Evolutionary conservation across 2,113 vertebrate genomes (phyloP).

Genomic region (Brachyhypopomus gauderio): DNA sequence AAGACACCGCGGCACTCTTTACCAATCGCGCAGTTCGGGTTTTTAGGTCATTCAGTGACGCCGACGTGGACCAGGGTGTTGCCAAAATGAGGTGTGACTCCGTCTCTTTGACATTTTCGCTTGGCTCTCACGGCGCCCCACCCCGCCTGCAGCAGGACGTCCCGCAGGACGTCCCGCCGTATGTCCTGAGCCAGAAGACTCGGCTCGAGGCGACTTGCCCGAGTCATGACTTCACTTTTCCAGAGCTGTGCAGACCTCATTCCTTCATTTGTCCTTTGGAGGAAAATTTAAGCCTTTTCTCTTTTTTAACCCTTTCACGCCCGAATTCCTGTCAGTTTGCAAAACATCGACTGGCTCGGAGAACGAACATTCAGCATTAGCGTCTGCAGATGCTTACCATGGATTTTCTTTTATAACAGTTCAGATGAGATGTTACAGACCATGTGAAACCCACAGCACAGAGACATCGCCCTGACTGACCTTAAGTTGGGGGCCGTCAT

Average conservation of each 20-base stretch:
- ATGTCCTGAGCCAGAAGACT: constrained; percentile 35
- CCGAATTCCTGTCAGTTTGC: too few species aligned
- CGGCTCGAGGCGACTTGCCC: constrained; percentile 35
- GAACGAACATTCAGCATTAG: too few species aligned
- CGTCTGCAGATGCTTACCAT: too few species aligned
- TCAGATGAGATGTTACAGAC: background rate
- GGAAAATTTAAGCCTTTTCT: constrained; percentile 12
- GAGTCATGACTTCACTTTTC: constrained; percentile 53
- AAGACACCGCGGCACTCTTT: background rate
- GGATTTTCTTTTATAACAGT: background rate
- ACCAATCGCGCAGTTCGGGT: background rate
- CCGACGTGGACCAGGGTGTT: constrained; percentile 14
- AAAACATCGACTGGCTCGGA: too few species aligned
- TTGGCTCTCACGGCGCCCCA: constrained; percentile 3
- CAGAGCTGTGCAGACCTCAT: constrained; percentile 24
- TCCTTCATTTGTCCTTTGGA: constrained; percentile 1
- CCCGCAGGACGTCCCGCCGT: constrained; percentile 1
- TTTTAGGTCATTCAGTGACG: background rate
- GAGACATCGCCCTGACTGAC: background rate
- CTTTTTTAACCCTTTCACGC: background rate
- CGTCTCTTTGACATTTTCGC: constrained; percentile 45
- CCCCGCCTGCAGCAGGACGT: background rate
- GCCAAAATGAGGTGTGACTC: constrained; percentile 48
- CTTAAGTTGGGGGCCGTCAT: constrained; percentile 24
- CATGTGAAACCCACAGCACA: constrained; percentile 12